These are phyloP conservation scores for Batillaria attramentaria DNA, from an alignment of 1,140 invertebrate genomes.

Conservation along the genomic window DNA sequence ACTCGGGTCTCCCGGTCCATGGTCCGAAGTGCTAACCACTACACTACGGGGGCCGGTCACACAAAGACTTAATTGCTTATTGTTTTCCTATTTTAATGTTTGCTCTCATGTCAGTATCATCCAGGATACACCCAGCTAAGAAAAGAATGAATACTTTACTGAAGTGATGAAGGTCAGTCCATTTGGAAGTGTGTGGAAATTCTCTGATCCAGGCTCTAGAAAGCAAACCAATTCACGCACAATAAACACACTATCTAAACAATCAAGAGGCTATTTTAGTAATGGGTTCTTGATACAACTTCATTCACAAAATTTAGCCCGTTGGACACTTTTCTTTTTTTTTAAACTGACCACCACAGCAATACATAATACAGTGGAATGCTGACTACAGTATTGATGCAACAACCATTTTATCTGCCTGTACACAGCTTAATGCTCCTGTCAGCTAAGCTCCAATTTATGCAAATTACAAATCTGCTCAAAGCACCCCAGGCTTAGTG, in stretches of 20 bases:
- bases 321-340: background rate
- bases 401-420: background rate
- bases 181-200: background rate
- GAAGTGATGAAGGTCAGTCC: background rate
- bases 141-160: no score
- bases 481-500: conserved; percentile 95
- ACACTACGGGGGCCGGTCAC: no score
- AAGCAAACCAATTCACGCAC: background rate
- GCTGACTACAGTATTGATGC: background rate
- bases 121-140: no score
- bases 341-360: background rate
- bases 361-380: background rate
- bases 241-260: no score
- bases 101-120: no score
- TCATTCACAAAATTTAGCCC: no score
- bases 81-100: no score
- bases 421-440: background rate
- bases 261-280: background rate
- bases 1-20: no score
- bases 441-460: conserved; percentile 35
- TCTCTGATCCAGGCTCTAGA: background rate
- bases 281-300: background rate
- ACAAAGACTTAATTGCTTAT: no score
- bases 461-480: conserved; percentile 92
- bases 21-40: no score